A percentile compares a stretch with the other conserved stretches of the same genome.
These are phyloP conservation scores for Ashinkailepas kermadecensis DNA, from an alignment of 2,888 invertebrate genomes.

Conservation along the genomic window DNA sequence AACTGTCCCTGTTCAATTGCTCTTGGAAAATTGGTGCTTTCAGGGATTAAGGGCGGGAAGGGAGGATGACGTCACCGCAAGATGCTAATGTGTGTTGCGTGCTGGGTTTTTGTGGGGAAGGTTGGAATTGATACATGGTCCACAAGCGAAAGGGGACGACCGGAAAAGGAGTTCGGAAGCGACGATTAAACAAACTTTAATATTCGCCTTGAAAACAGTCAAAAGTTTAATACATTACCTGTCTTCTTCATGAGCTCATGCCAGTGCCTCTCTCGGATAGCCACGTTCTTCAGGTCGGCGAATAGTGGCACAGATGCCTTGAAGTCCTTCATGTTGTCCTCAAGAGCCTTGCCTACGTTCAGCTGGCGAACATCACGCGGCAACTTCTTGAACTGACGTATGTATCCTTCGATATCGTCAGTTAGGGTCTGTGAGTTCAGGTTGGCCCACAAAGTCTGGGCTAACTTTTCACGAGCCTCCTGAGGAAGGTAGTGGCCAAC, in stretches of 20 bases:
- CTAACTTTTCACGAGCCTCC: conserved; percentile 69
- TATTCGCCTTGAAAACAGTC: too few relatives aligned
- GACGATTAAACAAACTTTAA: too few relatives aligned
- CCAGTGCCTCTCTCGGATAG: conserved; percentile 85
- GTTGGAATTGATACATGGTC: too few relatives aligned
- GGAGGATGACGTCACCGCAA: too few relatives aligned
- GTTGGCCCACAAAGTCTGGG: conserved; percentile 78
- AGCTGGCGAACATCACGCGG: conserved; percentile 53
- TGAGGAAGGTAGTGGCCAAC: conserved; percentile 32
- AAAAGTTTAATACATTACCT: conserved; percentile 50
- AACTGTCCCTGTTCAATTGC: too few relatives aligned
- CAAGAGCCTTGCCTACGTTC: conserved; percentile 59
- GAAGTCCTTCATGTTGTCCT: conserved; percentile 80
- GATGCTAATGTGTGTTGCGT: too few relatives aligned
- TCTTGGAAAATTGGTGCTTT: too few relatives aligned
- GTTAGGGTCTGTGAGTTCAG: conserved; percentile 72
- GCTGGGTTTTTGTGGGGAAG: too few relatives aligned
- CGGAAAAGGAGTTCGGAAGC: too few relatives aligned
- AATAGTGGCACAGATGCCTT: conserved; percentile 78
- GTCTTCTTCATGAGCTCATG: conserved; percentile 78
- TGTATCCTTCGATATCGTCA: conserved; percentile 77
- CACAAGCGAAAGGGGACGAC: too few relatives aligned
- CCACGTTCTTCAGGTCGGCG: conserved; percentile 84
- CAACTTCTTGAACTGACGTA: conserved; percentile 68
- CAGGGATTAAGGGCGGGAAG: too few relatives aligned